Evolutionary conservation across 1,140 invertebrate genomes (phyloP).

Genomic region (Plodia interpunctella): DNA sequence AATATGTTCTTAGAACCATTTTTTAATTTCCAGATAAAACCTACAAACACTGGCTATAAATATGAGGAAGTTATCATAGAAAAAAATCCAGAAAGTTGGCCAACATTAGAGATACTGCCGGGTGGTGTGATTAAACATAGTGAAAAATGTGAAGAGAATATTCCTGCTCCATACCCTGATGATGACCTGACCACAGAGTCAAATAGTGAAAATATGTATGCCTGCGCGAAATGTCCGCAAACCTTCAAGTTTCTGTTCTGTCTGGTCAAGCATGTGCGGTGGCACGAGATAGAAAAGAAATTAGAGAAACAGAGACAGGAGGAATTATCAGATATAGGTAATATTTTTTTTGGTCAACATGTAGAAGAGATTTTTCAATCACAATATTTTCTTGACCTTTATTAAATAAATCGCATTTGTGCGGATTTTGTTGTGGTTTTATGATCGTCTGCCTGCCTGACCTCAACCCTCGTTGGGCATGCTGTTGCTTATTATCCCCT

Average conservation of each 20-base stretch:
- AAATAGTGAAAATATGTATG: slow-evolving; percentile 46
- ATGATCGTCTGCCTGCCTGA: no score
- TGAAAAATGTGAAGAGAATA: slow-evolving; percentile 34
- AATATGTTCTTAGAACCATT: not conserved
- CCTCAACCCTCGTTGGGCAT: no score
- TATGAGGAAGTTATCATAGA: slow-evolving; percentile 16
- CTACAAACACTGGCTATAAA: not conserved
- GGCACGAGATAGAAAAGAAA: slow-evolving; percentile 48
- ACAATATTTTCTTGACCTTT: no score
- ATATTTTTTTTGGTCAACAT: no score
- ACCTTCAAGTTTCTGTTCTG: slow-evolving; percentile 51
- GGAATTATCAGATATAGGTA: slow-evolving; percentile 31
- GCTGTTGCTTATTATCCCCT: no score
- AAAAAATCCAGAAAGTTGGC: slow-evolving; percentile 44
- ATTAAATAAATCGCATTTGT: no score
- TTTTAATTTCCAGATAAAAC: not conserved
- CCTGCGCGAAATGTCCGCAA: slow-evolving; percentile 58
- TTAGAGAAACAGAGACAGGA: no score
- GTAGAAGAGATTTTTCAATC: no score
- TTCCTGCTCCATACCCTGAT: not conserved
- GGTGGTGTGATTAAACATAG: slow-evolving; percentile 56
- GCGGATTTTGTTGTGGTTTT: no score
- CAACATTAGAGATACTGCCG: slow-evolving; percentile 56
- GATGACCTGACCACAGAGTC: slow-evolving; percentile 17
- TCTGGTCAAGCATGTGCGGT: slow-evolving; percentile 55